A percentile compares a stretch with the other conserved stretches of the same genome.
Evolutionary conservation across 2,113 vertebrate genomes (phyloP).

Genomic region (Theropithecus gelada): DNA sequence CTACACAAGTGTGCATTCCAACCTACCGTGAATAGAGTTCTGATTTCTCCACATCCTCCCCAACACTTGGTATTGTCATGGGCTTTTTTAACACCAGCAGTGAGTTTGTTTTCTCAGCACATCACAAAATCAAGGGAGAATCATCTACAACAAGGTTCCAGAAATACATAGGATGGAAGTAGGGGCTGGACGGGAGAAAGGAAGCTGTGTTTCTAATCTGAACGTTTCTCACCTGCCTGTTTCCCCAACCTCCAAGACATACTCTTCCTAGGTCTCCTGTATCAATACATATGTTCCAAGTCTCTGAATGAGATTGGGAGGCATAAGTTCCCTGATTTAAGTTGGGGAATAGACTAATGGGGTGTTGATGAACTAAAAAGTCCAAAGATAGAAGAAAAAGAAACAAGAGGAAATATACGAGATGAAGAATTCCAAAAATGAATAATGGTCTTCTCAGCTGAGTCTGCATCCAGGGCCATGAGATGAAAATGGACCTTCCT

Average conservation of each 20-base stretch:
- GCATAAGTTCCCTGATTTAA: not conserved
- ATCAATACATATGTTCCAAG: not conserved
- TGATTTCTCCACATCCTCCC: not conserved
- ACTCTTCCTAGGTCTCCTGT: not conserved
- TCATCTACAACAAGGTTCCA: not conserved
- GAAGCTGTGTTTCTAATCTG: not conserved
- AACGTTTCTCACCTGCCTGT: not conserved
- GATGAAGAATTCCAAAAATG: not conserved
- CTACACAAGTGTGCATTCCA: not conserved
- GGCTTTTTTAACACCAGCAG: not conserved
- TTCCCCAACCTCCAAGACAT: not conserved
- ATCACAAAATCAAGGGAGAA: not conserved
- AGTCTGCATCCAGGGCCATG: not conserved
- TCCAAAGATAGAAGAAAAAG: not conserved
- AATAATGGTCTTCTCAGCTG: not conserved
- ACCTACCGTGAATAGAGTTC: not conserved
- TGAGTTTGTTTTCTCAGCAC: not conserved
- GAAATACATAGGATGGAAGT: not conserved
- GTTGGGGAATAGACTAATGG: not conserved
- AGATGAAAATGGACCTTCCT: accelerated
- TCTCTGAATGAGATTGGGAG: not conserved
- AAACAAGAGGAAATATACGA: not conserved
- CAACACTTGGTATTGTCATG: not conserved
- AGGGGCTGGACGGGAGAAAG: not conserved
- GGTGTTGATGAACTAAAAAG: not conserved